Conservation (phyloP, 1,140 invertebrate genomes). For the fruit fly (Drosophila melanogaster) region Release_6_plus_ISO1_MT NT_033779.5:7472001-7472500, state of each 20-base stretch:
- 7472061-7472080: constrained; percentile 94
- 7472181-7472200: constrained; percentile 92
- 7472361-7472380: constrained; percentile 63
- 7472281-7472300: constrained; percentile 48
- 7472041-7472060: constrained; percentile 95
- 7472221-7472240: constrained; percentile 39
- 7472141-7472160: constrained; percentile 96
- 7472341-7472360: constrained; percentile 56
- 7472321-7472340: constrained; percentile 46
- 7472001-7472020: constrained; percentile 92
- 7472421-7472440: constrained; percentile 55
- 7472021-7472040: constrained; percentile 95
- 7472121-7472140: constrained; percentile 95
- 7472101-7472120: constrained; percentile 97
- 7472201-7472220: constrained; percentile 86
- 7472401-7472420: constrained; percentile 68
- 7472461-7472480: constrained; percentile 78
- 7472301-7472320: constrained; percentile 44
- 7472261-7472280: constrained; percentile 65
- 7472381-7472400: constrained; percentile 61
- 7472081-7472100: constrained; percentile 96
- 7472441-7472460: constrained; percentile 83
- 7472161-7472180: constrained; percentile 95
- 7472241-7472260: constrained; percentile 78
- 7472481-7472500: constrained; percentile 62